Conservation (phyloP, 2,113 vertebrate genomes). For the Cynopterus brachyotis region DNA sequence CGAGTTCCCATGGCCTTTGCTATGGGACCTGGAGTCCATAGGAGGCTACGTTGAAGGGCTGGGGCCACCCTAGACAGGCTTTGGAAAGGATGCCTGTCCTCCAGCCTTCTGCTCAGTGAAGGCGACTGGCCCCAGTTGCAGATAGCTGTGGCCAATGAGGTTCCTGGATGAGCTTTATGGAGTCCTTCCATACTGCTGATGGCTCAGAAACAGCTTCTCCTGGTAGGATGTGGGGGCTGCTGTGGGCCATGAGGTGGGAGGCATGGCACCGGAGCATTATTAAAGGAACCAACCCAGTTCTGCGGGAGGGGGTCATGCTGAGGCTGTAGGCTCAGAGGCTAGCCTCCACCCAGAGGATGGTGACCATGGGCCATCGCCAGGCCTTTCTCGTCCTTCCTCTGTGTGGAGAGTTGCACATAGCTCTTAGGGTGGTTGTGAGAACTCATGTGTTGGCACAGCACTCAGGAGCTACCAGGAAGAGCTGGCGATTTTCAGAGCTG, state of each 20-base stretch:
- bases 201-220: not conserved
- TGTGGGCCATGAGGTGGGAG: not conserved
- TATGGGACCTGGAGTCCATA: rapidly evolving
- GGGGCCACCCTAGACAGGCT: not conserved
- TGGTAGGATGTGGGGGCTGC: not conserved
- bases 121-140: not conserved
- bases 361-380: not conserved
- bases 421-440: not conserved
- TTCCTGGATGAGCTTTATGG: not conserved
- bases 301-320: rapidly evolving
- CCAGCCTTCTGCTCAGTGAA: not conserved
- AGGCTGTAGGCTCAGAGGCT: not conserved
- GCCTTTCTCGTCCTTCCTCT: not conserved
- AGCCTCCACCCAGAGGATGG: rapidly evolving
- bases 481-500: not conserved
- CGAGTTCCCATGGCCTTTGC: not conserved
- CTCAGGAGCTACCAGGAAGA: not conserved
- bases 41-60: not conserved
- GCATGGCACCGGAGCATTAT: not conserved
- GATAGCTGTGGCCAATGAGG: not conserved
- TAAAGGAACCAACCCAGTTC: not conserved
- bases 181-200: not conserved
- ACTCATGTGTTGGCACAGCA: not conserved
- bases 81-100: not conserved
- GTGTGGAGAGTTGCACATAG: not conserved